Conservation (phyloP, 2,113 vertebrate genomes). For the Corythaixoides concolor region DNA sequence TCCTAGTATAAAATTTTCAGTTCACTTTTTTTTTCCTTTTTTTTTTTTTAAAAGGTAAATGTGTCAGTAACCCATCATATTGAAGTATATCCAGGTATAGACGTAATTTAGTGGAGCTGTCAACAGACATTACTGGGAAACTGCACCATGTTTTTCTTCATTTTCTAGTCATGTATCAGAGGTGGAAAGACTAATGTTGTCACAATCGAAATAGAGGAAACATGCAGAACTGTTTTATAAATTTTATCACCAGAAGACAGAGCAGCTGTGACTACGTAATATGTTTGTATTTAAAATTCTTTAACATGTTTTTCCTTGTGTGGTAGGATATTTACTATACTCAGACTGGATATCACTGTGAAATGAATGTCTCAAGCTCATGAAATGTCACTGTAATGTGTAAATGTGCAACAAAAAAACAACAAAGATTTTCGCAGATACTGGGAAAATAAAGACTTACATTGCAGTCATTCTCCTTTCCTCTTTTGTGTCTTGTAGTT, state of each 20-base stretch:
- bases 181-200: conserved; percentile 9
- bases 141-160: neutral
- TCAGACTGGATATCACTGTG: neutral
- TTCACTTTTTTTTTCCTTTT: neutral
- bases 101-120: neutral
- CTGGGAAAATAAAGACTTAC: neutral
- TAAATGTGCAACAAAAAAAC: neutral
- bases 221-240: neutral
- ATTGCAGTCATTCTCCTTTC: neutral
- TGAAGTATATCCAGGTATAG: neutral
- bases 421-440: neutral
- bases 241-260: conserved; percentile 9
- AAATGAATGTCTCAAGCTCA: conserved; percentile 2
- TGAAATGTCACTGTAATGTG: neutral
- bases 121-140: neutral
- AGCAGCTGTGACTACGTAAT: neutral
- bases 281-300: conserved; percentile 22
- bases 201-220: conserved; percentile 7
- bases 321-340: neutral
- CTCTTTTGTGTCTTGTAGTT: neutral
- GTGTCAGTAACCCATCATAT: neutral
- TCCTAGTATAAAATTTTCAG: neutral
- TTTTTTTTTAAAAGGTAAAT: neutral
- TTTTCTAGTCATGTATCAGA: conserved; percentile 12
- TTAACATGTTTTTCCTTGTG: neutral